A percentile compares a stretch with the other conserved stretches of the same genome.
These are phyloP conservation scores for Etheostoma cragini DNA, from an alignment of 2,113 vertebrate genomes.

Conservation along the genomic window DNA sequence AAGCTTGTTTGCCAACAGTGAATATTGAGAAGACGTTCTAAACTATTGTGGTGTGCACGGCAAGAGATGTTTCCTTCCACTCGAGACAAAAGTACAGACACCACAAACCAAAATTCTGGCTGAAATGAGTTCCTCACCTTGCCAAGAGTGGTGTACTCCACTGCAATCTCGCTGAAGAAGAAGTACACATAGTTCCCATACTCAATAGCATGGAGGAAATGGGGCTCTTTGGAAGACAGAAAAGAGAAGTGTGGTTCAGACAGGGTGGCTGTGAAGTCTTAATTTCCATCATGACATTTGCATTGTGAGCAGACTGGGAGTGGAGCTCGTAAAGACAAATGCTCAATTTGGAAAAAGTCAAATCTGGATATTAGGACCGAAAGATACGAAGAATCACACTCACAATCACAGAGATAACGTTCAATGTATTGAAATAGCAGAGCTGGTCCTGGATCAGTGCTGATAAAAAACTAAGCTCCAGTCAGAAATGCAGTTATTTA, in stretches of 20 bases:
- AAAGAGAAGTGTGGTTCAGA: slow-evolving; percentile 26
- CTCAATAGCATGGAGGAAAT: slow-evolving; percentile 93
- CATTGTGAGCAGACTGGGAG: background rate
- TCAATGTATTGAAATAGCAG: background rate
- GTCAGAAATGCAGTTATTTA: background rate
- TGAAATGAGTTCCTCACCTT: slow-evolving; percentile 84
- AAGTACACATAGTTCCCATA: slow-evolving; percentile 94
- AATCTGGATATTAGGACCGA: background rate
- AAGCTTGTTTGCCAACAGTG: background rate
- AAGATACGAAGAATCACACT: background rate
- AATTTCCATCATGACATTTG: slow-evolving; percentile 26
- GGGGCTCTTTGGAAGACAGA: slow-evolving; percentile 86
- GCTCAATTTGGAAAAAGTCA: slow-evolving; percentile 22
- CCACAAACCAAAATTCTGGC: background rate
- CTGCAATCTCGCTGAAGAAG: slow-evolving; percentile 96
- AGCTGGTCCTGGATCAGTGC: slow-evolving; percentile 1
- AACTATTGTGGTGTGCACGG: background rate
- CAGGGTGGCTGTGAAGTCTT: slow-evolving; percentile 3
- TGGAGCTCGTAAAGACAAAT: slow-evolving; percentile 32
- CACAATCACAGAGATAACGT: background rate
- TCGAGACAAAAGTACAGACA: background rate
- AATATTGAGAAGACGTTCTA: background rate
- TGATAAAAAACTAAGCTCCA: background rate
- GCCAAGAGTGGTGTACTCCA: slow-evolving; percentile 92
- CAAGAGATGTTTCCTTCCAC: background rate